Percentiles rank a stretch among this genome's conserved stretches.
Evolutionary conservation across 2,797 vertebrate species (phyloP).

Genomic region (Gadopsis marmoratus): DNA sequence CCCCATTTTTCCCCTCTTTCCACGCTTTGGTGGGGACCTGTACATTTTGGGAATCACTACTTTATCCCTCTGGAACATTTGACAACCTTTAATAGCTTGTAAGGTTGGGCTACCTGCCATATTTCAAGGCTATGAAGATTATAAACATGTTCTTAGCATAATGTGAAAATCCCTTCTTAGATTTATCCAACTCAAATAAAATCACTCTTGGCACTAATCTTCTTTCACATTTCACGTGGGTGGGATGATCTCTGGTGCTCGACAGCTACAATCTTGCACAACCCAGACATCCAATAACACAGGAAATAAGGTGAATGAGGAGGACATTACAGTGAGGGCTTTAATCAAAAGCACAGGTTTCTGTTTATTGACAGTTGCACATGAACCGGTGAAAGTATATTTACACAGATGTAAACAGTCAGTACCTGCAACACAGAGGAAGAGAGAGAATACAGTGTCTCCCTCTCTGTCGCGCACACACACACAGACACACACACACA

Average conservation of each 20-base stretch:
- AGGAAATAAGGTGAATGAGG: slow-evolving; percentile 48
- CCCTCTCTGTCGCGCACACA: slow-evolving; percentile 35
- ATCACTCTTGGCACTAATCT: slow-evolving; percentile 48
- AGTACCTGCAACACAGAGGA: slow-evolving; percentile 79
- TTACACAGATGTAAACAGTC: slow-evolving; percentile 85
- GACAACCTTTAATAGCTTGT: slow-evolving; percentile 1
- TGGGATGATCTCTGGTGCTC: slow-evolving; percentile 31
- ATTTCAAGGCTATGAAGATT: slow-evolving; percentile 18
- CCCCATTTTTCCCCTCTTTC: neutral
- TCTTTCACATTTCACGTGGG: slow-evolving; percentile 13
- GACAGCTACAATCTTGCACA: slow-evolving; percentile 11
- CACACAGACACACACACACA: slow-evolving; percentile 51
- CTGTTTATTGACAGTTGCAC: slow-evolving; percentile 85
- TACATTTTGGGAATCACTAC: neutral
- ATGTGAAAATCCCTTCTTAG: slow-evolving; percentile 30
- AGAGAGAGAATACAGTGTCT: slow-evolving; percentile 52
- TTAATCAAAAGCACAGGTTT: slow-evolving; percentile 85
- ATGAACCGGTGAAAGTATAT: slow-evolving; percentile 83
- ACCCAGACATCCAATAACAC: slow-evolving; percentile 3
- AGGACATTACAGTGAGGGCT: slow-evolving; percentile 36
- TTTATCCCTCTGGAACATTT: slow-evolving; percentile 24
- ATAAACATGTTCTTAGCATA: slow-evolving; percentile 29
- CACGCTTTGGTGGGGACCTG: too few relatives aligned
- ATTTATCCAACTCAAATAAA: slow-evolving; percentile 45
- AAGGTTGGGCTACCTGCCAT: slow-evolving; percentile 17